A percentile compares a stretch with the other conserved stretches of the same genome.
These are phyloP conservation scores for Cyanoliseus patagonus DNA, from an alignment of 2,113 vertebrate species.

Conservation along the genomic window DNA sequence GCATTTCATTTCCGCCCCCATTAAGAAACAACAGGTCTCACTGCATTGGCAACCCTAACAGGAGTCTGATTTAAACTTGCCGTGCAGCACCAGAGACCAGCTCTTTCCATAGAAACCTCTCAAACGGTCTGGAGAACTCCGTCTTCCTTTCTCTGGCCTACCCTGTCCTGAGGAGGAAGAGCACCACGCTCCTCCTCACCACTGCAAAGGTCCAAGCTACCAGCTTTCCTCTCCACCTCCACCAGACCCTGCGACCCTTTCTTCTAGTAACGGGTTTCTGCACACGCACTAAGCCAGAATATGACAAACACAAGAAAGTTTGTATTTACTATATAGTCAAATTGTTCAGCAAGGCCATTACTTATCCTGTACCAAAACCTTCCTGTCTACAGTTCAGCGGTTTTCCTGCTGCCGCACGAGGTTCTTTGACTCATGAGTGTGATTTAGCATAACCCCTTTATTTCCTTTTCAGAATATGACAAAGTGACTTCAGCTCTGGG, in stretches of 20 bases:
- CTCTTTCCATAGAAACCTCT: background rate
- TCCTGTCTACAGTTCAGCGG: accelerated
- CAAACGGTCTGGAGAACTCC: background rate
- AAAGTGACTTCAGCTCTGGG: accelerated
- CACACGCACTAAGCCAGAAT: background rate
- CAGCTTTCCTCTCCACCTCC: background rate
- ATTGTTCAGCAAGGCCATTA: background rate
- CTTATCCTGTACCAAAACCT: background rate
- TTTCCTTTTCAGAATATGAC: accelerated
- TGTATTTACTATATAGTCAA: accelerated
- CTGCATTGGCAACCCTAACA: background rate
- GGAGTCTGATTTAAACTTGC: background rate
- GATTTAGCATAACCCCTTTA: accelerated
- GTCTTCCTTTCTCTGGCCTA: background rate
- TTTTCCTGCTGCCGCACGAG: background rate
- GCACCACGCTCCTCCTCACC: background rate
- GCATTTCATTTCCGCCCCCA: background rate
- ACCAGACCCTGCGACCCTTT: background rate
- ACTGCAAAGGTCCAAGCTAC: background rate
- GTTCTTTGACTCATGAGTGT: accelerated
- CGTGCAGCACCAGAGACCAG: background rate
- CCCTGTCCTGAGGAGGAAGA: background rate
- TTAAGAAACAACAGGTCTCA: background rate
- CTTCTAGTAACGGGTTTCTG: accelerated
- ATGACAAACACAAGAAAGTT: background rate